Percentiles rank a stretch among this genome's conserved stretches.
Conservation (phyloP, 2,888 invertebrate species). For the Dryocosmus kuriphilus region DNA sequence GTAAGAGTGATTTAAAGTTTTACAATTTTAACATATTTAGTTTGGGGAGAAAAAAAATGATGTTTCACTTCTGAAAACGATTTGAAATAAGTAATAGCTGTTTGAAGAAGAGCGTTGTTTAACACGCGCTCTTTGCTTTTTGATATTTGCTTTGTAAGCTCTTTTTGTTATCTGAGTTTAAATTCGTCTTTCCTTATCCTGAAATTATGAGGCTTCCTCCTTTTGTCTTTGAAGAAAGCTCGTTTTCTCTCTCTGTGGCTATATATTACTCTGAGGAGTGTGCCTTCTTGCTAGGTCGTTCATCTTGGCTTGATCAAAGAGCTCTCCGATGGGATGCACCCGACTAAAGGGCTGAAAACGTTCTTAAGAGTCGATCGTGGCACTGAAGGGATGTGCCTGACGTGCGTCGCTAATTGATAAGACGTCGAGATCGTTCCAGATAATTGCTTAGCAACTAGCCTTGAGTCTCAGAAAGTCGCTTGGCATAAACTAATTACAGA, state of each 20-base stretch:
- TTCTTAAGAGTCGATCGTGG: conserved; percentile 55
- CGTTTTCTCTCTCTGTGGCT: neutral
- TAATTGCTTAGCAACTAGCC: conserved; percentile 53
- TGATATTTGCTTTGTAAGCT: neutral
- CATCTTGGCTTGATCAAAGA: conserved; percentile 57
- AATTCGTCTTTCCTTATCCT: neutral
- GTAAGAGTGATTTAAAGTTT: no score
- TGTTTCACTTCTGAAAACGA: no score
- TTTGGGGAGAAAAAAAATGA: no score
- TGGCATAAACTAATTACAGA: conserved; percentile 4
- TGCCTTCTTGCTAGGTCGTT: conserved; percentile 51
- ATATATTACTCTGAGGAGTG: neutral
- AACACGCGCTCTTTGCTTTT: neutral
- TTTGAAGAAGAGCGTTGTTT: neutral
- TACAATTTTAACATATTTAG: no score
- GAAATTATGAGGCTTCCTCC: neutral
- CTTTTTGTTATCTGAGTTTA: neutral
- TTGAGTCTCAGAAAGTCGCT: conserved; percentile 43
- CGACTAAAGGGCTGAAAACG: conserved; percentile 51
- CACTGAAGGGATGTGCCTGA: conserved; percentile 42
- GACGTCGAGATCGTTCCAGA: conserved; percentile 52
- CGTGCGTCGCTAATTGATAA: conserved; percentile 54
- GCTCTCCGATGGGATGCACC: conserved; percentile 52
- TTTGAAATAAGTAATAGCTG: neutral
- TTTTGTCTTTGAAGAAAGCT: neutral